Percentiles rank a stretch among this genome's conserved stretches.
Conservation (phyloP, 2,888 invertebrate species). For the Anoncus sp. region DNA sequence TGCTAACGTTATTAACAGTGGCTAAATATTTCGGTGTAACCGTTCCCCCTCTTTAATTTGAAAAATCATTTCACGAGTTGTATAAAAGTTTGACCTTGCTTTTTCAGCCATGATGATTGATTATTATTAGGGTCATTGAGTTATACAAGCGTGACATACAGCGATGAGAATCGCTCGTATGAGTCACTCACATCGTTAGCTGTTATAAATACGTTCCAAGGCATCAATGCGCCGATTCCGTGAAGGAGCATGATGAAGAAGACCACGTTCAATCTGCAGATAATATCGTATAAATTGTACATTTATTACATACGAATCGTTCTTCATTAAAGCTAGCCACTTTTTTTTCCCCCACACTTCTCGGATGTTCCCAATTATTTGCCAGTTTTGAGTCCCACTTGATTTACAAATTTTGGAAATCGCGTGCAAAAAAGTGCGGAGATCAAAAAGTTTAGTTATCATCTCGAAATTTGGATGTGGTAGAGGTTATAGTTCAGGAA, state of each 20-base stretch:
- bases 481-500: too few species aligned
- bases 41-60: neutral
- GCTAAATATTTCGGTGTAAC: neutral
- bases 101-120: constrained; percentile 42
- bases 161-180: constrained; percentile 8
- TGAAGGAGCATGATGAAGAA: constrained; percentile 96
- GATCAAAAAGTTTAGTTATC: too few species aligned
- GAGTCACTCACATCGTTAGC: constrained; percentile 89
- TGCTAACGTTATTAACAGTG: too few species aligned
- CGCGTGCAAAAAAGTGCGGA: too few species aligned
- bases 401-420: too few species aligned
- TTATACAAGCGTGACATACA: constrained; percentile 16
- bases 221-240: constrained; percentile 97
- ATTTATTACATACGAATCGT: neutral
- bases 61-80: constrained; percentile 31
- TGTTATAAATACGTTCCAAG: constrained; percentile 99
- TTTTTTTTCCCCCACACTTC: too few species aligned
- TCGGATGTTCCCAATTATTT: too few species aligned
- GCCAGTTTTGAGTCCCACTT: too few species aligned
- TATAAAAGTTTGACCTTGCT: constrained; percentile 22
- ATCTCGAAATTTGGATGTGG: too few species aligned
- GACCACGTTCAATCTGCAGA: constrained; percentile 88
- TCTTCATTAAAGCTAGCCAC: too few species aligned
- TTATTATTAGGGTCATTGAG: constrained; percentile 50
- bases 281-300: neutral